Percentiles rank a stretch among this genome's conserved stretches.
These are phyloP conservation scores for Melipona quadrifasciata DNA, from an alignment of 1,140 invertebrate genomes.

Conservation along the genomic window DNA sequence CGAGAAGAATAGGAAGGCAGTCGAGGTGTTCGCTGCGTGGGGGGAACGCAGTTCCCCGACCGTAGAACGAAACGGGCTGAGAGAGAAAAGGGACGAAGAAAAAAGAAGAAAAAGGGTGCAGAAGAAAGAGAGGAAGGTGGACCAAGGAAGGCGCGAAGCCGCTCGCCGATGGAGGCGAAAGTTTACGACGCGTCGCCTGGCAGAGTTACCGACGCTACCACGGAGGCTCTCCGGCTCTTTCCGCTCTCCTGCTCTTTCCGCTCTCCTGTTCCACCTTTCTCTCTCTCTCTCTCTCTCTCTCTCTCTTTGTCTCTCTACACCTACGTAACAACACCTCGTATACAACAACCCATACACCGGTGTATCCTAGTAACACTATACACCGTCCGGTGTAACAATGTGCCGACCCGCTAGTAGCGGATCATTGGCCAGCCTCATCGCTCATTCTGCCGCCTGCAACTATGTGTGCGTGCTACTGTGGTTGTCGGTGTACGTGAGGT, in stretches of 20 bases:
- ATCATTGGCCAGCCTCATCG: conserved; percentile 65
- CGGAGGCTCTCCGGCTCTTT: conserved; percentile 61
- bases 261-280: conserved; percentile 5
- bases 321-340: conserved; percentile 67
- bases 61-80: conserved; percentile 30
- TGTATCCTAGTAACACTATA: conserved; percentile 67
- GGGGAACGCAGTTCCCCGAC: conserved; percentile 47
- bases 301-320: conserved; percentile 53
- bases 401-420: conserved; percentile 58
- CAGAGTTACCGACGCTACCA: conserved; percentile 79
- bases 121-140: conserved; percentile 47
- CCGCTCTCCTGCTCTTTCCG: conserved; percentile 15
- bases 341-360: conserved; percentile 52
- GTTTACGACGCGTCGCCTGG: conserved; percentile 78
- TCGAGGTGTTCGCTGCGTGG: conserved; percentile 60
- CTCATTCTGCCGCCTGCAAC: conserved; percentile 47
- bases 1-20: conserved; percentile 68
- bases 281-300: conserved; percentile 1
- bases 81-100: not conserved
- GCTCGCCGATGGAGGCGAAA: conserved; percentile 78
- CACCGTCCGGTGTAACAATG: conserved; percentile 66
- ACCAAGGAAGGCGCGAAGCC: conserved; percentile 71
- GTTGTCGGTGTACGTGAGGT: not conserved
- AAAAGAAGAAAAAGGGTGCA: conserved; percentile 45
- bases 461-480: not conserved